Base-by-base conservation (phyloP, 2,888 invertebrate species). In the Plusia festucae region DNA sequence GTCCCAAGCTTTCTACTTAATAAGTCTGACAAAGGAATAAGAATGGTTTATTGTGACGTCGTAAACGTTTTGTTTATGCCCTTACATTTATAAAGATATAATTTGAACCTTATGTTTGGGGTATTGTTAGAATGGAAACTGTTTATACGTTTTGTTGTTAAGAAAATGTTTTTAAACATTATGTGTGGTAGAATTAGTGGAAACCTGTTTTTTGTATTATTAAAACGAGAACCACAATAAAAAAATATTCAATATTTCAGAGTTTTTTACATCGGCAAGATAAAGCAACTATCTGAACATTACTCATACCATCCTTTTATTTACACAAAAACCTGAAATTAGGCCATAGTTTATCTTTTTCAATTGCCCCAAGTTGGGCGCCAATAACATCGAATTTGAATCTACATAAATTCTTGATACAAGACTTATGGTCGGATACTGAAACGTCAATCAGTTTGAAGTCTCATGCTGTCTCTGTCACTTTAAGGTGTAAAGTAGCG, bases 1-100 rank as follows among this genome's bases (percentile, higher is more conserved):
- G 70, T 62, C 66, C 73, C 73, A 73, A 83, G 86, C 89, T 89
- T 84, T 90, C 85, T 84, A 84, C 82, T 83, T 88, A 90, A 89
- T 90, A 88, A 88, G 84, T 80, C 77, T 70, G 72, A 78, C 82
- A 78, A 76, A 69, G 75, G 69, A 76, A 79, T 79, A 79, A 61
- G 52, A 68, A 75, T 72, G 82, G 82, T 87, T 85, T 88, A 88
- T 78, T 84, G 84, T 74, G 81, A 73, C 75, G 64, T 88, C 88
- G 85, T 90, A 88, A 90, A 88, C 75, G 76, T 72, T 80, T 70
- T 69, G 80, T 84, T 85, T 85, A 84, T 85, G 82, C 67, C 67
- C 71, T 71, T 78, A 79, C 82, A 72, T 78, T 83, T 81, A 68
- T 77, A 81, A 82, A 79, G 65, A 85, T 81, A 84, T 83, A 85